These are phyloP conservation scores for Lacanobia wlatinum DNA, from an alignment of 2,888 invertebrate species.

Conservation along the genomic window DNA sequence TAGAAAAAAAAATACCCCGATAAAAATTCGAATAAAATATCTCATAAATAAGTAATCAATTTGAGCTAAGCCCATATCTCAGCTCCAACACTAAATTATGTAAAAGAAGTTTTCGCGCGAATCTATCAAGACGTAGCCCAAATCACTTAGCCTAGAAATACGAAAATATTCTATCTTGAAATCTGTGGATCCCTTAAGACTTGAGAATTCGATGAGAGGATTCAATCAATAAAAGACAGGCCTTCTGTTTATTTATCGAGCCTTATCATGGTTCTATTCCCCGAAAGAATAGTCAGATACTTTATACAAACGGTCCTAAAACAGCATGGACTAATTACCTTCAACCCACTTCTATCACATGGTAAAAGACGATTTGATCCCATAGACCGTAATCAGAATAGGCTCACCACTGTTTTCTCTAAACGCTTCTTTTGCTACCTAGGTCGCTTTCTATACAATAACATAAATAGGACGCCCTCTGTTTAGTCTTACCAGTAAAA, in stretches of 20 bases:
- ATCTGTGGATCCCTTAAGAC: conserved; percentile 16
- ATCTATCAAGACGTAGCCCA: conserved; percentile 34
- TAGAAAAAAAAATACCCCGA: no score
- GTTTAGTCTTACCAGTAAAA: no score
- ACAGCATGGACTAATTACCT: no score
- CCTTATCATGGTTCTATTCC: not conserved
- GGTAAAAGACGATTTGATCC: no score
- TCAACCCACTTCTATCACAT: no score
- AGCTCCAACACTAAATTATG: conserved; percentile 32
- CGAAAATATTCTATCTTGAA: conserved; percentile 19
- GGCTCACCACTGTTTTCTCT: no score
- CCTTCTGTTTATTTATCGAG: conserved; percentile 12
- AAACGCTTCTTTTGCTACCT: no score
- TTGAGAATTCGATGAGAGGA: conserved; percentile 11
- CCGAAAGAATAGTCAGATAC: not conserved
- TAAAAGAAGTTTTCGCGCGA: conserved; percentile 24
- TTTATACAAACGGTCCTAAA: no score
- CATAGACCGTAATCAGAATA: no score
- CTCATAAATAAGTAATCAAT: conserved; percentile 16
- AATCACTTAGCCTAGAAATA: conserved; percentile 37
- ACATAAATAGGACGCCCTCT: no score
- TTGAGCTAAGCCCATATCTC: not conserved
- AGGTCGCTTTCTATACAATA: no score
- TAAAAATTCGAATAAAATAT: not conserved
- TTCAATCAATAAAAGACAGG: conserved; percentile 14